These are phyloP conservation scores for Falco peregrinus DNA, from an alignment of 2,797 vertebrate species.

Conservation along the genomic window DNA sequence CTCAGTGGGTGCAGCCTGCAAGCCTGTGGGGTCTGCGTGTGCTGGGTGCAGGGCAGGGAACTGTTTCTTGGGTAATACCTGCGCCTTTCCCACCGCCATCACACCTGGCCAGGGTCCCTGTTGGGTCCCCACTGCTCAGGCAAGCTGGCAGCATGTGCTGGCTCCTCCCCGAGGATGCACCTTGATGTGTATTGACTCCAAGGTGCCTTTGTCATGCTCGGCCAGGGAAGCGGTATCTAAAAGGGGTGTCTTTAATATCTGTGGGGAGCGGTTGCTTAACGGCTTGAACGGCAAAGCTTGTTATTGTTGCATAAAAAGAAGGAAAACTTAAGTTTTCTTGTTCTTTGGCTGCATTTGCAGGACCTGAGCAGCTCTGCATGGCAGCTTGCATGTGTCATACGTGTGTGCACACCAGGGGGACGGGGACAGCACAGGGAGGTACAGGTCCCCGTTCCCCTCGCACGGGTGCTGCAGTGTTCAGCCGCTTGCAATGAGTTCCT, in stretches of 20 bases:
- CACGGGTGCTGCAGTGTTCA: accelerated
- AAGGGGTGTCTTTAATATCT: accelerated
- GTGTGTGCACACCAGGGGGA: accelerated
- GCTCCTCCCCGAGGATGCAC: neutral
- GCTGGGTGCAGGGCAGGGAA: neutral
- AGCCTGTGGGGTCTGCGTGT: neutral
- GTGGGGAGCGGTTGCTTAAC: neutral
- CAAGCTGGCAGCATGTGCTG: neutral
- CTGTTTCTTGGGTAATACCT: accelerated
- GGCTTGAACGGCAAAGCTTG: neutral
- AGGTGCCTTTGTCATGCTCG: neutral
- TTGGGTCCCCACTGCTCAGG: neutral
- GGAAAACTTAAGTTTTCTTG: too few species aligned
- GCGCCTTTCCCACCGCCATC: neutral
- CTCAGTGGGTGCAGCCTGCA: neutral
- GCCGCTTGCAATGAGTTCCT: neutral
- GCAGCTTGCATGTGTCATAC: accelerated
- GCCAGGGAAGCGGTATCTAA: neutral
- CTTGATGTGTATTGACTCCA: neutral
- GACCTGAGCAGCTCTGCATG: neutral
- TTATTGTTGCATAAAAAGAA: neutral
- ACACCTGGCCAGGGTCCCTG: neutral
- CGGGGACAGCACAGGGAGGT: accelerated
- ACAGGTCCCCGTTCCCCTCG: accelerated
- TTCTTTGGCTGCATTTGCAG: neutral